phyloP scores from a whole-genome alignment of 2,888 invertebrate genomes.

The Prosapia bicincta region DNA sequence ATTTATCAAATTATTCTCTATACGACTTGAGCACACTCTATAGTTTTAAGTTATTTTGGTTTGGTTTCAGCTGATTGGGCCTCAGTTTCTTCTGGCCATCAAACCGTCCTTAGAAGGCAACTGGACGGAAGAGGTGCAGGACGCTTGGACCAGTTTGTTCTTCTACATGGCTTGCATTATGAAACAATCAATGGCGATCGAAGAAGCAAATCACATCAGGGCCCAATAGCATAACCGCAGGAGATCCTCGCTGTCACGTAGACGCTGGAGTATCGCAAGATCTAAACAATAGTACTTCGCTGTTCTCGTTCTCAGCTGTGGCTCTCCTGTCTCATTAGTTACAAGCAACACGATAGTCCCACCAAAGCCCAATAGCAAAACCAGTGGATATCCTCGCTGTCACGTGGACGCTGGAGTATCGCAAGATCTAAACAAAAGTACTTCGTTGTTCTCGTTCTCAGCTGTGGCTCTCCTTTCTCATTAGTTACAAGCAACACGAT shows the following conservation, averaged over 20 bases:
- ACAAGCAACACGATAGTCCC: too few species aligned
- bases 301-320: neutral
- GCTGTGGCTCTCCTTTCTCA: too few species aligned
- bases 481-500: too few species aligned
- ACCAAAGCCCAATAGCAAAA: too few species aligned
- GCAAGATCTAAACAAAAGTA: too few species aligned
- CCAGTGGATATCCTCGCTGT: too few species aligned
- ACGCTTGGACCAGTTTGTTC: constrained; percentile 51
- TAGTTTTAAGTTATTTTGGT: too few species aligned
- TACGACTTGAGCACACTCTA: too few species aligned
- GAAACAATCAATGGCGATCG: constrained; percentile 46
- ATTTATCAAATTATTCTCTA: too few species aligned
- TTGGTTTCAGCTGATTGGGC: constrained; percentile 50
- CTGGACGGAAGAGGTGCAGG: constrained; percentile 50
- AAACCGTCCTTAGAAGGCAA: constrained; percentile 49
- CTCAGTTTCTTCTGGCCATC: constrained; percentile 52
- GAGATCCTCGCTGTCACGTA: constrained; percentile 34
- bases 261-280: constrained; percentile 37
- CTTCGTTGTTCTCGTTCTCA: too few species aligned
- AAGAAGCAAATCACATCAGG: constrained; percentile 36
- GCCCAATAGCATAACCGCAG: constrained; percentile 35
- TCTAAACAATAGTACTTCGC: constrained; percentile 23
- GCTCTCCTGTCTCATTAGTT: neutral
- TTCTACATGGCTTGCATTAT: constrained; percentile 49
- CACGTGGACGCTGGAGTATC: too few species aligned